Percentiles rank a stretch among this genome's conserved stretches.
Evolutionary conservation across 37 sponge, comb jelly and placozoan genomes (phyloP).

Genomic region (Diacarnus erythraeanus): DNA sequence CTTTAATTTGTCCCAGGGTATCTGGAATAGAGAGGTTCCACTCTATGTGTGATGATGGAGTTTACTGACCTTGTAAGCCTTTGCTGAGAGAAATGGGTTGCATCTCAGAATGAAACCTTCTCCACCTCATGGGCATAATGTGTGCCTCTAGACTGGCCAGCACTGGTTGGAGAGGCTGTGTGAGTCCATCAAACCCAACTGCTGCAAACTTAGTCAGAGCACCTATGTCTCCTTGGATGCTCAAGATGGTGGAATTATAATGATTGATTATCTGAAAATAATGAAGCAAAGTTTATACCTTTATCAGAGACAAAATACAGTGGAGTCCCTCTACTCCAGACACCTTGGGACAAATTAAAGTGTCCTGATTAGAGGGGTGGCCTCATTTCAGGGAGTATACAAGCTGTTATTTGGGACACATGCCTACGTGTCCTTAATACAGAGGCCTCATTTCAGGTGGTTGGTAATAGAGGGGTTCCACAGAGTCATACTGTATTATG

Average conservation of each 20-base stretch:
- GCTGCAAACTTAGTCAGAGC: not conserved
- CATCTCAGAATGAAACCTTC: not conserved
- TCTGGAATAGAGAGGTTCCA: too few species aligned
- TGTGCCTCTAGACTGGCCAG: constrained; percentile 3
- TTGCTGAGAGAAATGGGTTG: not conserved
- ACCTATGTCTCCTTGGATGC: not conserved
- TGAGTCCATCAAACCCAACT: constrained; percentile 29
- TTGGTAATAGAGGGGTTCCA: too few species aligned
- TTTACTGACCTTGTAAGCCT: constrained; percentile 20
- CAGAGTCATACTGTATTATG: too few species aligned
- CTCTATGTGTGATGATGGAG: too few species aligned
- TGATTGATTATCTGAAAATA: not conserved
- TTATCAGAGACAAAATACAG: not conserved
- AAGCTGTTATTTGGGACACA: too few species aligned
- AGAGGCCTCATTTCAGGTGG: too few species aligned
- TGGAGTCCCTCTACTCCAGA: not conserved
- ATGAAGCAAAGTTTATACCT: not conserved
- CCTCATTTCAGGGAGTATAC: too few species aligned
- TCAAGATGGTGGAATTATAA: not conserved
- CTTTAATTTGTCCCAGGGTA: too few species aligned
- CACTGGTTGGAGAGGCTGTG: not conserved
- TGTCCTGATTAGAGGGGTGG: not conserved
- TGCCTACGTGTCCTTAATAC: too few species aligned
- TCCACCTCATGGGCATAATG: not conserved
- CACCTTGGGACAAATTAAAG: not conserved